Base-by-base conservation (phyloP, 1,140 invertebrate genomes). In the Tetranychus urticae region DNA sequence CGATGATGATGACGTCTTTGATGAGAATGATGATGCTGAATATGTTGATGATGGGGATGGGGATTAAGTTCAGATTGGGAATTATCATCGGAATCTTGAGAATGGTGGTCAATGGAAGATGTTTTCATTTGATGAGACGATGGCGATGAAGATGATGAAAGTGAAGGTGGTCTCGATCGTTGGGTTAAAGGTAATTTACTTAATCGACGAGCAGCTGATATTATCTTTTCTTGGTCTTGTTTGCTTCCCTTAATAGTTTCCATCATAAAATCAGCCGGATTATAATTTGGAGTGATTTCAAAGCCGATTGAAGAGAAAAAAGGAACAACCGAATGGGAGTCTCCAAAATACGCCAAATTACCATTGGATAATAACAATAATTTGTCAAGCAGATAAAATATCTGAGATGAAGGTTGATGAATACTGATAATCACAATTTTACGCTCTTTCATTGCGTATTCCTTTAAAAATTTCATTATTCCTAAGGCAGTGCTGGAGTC, bases 361-460 rank as follows among this genome's bases (percentile, higher is more conserved):
- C 85, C 85, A 63, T 81, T 79, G 67, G 81, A 82, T 13, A 88
- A 72, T 34, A 88, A 71, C n/a, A 88, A 71, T 55, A 88, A 72
- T 69, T 82, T 83, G 72, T 84, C 84, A 69, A 88, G 87, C 77
- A 85, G 82, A 72, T 86, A 82, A 71, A 88, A 89, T 71, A 88
- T 86, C 71, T 86, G 83, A 55, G 85, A 88, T 45, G 85, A 87
- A 0, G 86, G 86, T 70, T 89, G 86, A 71, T 89, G 86, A 12
- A 88, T 81, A 34, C 85, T 85, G 33, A 85, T 78, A 45, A 88
- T 80, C 39, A 88, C 79, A 2, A 83, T 85, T 71, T 87, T 88
- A 57, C 83, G 79, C 70, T 84, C 82, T 63, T 82, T 78, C 61
- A 81, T 78, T 0, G 84, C 84, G 66, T 83, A 86, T 39, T 79